phyloP scores from a whole-genome alignment of 2,797 vertebrate genomes.

The Geotrypetes seraphini region DNA sequence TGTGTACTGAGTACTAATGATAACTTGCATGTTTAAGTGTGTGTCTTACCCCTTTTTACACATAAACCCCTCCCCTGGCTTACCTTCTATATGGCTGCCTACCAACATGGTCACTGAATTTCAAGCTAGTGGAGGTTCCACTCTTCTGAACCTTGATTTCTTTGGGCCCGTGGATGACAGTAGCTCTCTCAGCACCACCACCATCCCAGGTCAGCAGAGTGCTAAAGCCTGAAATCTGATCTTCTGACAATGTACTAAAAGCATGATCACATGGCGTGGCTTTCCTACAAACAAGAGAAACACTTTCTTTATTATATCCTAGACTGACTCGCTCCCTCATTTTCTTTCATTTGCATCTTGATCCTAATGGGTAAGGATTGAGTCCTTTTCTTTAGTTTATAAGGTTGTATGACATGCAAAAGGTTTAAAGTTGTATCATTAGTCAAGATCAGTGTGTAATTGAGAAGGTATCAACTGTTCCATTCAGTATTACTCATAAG shows the following conservation, averaged over 20 bases:
- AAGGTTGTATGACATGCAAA: conserved; percentile 27
- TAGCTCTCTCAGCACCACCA: conserved; percentile 72
- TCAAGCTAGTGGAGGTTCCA: conserved; percentile 86
- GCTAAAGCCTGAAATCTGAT: conserved; percentile 51
- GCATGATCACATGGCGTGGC: conserved; percentile 61
- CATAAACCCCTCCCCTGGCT: conserved; percentile 59
- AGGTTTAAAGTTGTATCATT: conserved; percentile 30
- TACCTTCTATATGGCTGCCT: conserved; percentile 68
- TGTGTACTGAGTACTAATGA: conserved; percentile 62
- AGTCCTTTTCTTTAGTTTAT: not conserved
- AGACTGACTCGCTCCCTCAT: too few species aligned
- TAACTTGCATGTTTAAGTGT: conserved; percentile 73
- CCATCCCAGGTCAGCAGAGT: conserved; percentile 84
- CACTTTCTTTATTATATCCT: conserved; percentile 23
- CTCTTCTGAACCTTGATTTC: conserved; percentile 88
- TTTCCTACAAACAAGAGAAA: conserved; percentile 71
- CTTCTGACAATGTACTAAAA: conserved; percentile 40
- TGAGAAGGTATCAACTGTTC: conserved; percentile 25
- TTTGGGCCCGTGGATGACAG: conserved; percentile 84
- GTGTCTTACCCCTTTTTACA: conserved; percentile 72
- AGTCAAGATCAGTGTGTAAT: conserved; percentile 19
- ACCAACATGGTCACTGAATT: conserved; percentile 70
- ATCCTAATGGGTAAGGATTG: conserved; percentile 4
- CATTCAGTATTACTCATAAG: too few species aligned
- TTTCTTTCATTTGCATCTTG: too few species aligned